Conservation (phyloP, 1,140 invertebrate genomes). For the Procambarus virginalis region DNA sequence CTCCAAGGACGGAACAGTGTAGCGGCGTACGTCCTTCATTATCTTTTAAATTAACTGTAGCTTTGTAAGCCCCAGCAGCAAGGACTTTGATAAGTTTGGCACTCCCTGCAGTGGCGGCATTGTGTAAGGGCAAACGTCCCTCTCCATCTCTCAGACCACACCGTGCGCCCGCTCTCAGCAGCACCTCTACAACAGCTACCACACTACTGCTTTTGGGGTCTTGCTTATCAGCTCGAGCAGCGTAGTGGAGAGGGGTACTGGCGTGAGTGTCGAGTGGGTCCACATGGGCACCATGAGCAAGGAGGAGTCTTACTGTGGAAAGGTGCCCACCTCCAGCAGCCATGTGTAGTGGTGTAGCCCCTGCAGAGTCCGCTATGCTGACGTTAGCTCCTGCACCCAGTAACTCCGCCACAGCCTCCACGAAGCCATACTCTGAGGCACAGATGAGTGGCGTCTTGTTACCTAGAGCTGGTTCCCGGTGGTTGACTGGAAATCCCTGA, state of each 20-base stretch:
- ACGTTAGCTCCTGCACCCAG: conserved; percentile 85
- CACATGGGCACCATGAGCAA: conserved; percentile 82
- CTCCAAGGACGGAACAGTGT: conserved; percentile 83
- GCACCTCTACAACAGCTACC: conserved; percentile 38
- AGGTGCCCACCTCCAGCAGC: conserved; percentile 85
- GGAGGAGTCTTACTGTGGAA: conserved; percentile 82
- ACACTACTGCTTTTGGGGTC: conserved; percentile 22
- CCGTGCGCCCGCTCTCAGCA: conserved; percentile 45
- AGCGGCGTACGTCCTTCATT: conserved; percentile 84
- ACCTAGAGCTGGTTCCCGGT: conserved; percentile 51
- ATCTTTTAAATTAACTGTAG: conserved; percentile 83
- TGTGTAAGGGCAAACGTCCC: conserved; percentile 85
- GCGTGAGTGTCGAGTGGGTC: conserved; percentile 81
- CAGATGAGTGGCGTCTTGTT: conserved; percentile 84
- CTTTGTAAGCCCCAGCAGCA: conserved; percentile 75
- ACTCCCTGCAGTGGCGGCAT: conserved; percentile 84
- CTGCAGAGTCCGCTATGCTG: conserved; percentile 81
- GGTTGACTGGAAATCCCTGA: conserved; percentile 38
- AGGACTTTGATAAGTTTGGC: conserved; percentile 85
- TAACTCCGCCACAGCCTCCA: conserved; percentile 81
- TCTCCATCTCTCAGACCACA: conserved; percentile 53
- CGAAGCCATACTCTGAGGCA: conserved; percentile 84
- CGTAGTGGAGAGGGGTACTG: conserved; percentile 79
- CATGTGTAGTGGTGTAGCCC: conserved; percentile 83
- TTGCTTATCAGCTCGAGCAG: conserved; percentile 42